Percentiles rank a stretch among this genome's conserved stretches.
These are phyloP conservation scores for Pristionchus exspectatus DNA, from an alignment of 2,888 invertebrate species.

Conservation along the genomic window DNA sequence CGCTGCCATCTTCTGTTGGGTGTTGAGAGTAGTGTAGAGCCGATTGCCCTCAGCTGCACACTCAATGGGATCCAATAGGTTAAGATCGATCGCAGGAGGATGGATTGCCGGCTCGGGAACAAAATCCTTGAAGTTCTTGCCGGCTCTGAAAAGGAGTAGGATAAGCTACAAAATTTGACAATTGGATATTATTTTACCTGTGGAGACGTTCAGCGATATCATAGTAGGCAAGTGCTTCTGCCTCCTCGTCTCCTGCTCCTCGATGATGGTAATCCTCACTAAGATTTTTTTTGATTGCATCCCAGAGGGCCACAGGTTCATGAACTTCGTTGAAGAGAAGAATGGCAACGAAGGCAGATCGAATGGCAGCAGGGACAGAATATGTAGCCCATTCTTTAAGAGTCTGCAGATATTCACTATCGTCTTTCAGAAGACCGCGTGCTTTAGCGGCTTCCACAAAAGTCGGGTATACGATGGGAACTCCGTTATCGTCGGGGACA, in stretches of 20 bases:
- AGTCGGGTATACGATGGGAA: not conserved
- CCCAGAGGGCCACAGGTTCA: not conserved
- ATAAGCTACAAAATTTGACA: too few species aligned
- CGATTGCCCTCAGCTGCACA: slow-evolving; percentile 47
- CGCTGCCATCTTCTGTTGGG: slow-evolving; percentile 53
- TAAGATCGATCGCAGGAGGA: not conserved
- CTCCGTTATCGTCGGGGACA: not conserved
- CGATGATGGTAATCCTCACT: not conserved
- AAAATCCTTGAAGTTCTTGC: not conserved
- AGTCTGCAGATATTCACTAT: slow-evolving; percentile 36
- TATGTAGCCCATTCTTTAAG: slow-evolving; percentile 55
- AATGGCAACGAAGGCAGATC: slow-evolving; percentile 20
- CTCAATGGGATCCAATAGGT: slow-evolving; percentile 30
- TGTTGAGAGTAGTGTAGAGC: slow-evolving; percentile 51
- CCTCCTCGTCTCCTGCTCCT: slow-evolving; percentile 13
- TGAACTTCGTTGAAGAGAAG: slow-evolving; percentile 16
- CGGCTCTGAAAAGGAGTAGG: too few species aligned
- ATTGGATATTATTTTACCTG: too few species aligned
- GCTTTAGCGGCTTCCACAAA: slow-evolving; percentile 57
- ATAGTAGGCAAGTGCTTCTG: not conserved
- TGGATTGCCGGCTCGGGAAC: not conserved
- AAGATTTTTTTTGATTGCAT: slow-evolving; percentile 19
- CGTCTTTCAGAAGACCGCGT: slow-evolving; percentile 56
- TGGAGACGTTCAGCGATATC: slow-evolving; percentile 45
- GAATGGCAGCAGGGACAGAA: not conserved